These are phyloP conservation scores for Campaea margaritaria DNA, from an alignment of 2,888 invertebrate genomes.

Conservation along the genomic window DNA sequence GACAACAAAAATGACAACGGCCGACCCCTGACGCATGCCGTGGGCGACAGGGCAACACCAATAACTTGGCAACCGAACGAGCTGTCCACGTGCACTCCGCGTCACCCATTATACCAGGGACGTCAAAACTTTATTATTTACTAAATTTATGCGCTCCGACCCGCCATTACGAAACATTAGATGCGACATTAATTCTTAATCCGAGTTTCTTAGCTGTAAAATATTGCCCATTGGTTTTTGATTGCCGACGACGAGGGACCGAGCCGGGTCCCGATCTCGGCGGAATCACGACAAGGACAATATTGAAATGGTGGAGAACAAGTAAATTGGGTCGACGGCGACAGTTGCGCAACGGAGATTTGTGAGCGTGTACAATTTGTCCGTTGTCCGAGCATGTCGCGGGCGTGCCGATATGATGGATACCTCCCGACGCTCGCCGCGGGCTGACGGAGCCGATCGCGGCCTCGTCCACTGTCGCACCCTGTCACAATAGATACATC, in stretches of 20 bases:
- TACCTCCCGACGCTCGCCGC: slow-evolving; percentile 37
- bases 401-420: slow-evolving; percentile 33
- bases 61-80: slow-evolving; percentile 26
- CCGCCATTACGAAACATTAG: slow-evolving; percentile 16
- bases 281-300: slow-evolving; percentile 33
- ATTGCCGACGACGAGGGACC: slow-evolving; percentile 17
- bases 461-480: neutral
- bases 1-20: neutral
- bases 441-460: slow-evolving; percentile 14
- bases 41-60: slow-evolving; percentile 22
- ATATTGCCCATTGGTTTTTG: slow-evolving; percentile 14
- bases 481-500: slow-evolving; percentile 1
- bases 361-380: slow-evolving; percentile 17
- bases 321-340: slow-evolving; percentile 35
- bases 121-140: slow-evolving; percentile 29
- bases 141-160: slow-evolving; percentile 15
- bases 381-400: slow-evolving; percentile 17
- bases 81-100: slow-evolving; percentile 22
- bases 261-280: neutral
- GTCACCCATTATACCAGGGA: slow-evolving; percentile 28
- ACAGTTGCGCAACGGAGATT: slow-evolving; percentile 30
- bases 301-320: slow-evolving; percentile 31
- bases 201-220: slow-evolving; percentile 8
- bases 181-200: slow-evolving; percentile 21
- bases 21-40: slow-evolving; percentile 13